Evolutionary conservation across 2,888 invertebrate species (phyloP).

Genomic region (Lagria hirta): DNA sequence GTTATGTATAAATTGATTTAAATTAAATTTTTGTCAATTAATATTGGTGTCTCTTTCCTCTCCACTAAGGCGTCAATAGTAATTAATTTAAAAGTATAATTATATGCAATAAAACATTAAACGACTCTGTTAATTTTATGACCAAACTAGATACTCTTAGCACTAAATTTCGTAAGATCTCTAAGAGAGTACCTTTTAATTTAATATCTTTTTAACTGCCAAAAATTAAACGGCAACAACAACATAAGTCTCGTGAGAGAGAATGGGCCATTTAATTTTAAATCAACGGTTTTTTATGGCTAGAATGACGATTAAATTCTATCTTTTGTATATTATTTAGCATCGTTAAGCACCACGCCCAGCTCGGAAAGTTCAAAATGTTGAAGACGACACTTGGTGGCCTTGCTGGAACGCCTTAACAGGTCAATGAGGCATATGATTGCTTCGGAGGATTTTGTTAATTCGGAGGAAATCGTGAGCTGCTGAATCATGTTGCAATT

Average conservation of each 20-base stretch:
- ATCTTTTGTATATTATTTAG: too few relatives aligned
- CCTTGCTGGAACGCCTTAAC: slow-evolving; percentile 33
- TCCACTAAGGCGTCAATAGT: slow-evolving; percentile 19
- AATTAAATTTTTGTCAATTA: too few relatives aligned
- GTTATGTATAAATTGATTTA: too few relatives aligned
- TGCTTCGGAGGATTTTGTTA: too few relatives aligned
- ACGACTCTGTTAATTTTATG: slow-evolving; percentile 23
- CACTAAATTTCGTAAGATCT: slow-evolving; percentile 13
- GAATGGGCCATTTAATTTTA: slow-evolving; percentile 3
- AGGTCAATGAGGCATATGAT: slow-evolving; percentile 8
- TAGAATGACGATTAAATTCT: too few relatives aligned
- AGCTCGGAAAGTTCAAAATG: slow-evolving; percentile 7
- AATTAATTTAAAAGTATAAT: slow-evolving; percentile 24
- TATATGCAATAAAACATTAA: slow-evolving; percentile 22
- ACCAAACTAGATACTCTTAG: slow-evolving; percentile 9
- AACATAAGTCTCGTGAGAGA: slow-evolving; percentile 14
- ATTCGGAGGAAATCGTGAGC: too few relatives aligned
- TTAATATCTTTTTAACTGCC: slow-evolving; percentile 11
- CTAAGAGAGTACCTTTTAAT: slow-evolving; percentile 10
- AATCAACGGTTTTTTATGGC: slow-evolving; percentile 8
- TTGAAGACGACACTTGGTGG: slow-evolving; percentile 41
- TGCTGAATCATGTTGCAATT: too few relatives aligned
- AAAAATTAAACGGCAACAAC: slow-evolving; percentile 1
- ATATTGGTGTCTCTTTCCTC: too few relatives aligned
- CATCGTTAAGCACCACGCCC: slow-evolving; percentile 3